A percentile compares a stretch with the other conserved stretches of the same genome.
phyloP scores from a whole-genome alignment of 2,113 vertebrate genomes.

The Carlito syrichta region DNA sequence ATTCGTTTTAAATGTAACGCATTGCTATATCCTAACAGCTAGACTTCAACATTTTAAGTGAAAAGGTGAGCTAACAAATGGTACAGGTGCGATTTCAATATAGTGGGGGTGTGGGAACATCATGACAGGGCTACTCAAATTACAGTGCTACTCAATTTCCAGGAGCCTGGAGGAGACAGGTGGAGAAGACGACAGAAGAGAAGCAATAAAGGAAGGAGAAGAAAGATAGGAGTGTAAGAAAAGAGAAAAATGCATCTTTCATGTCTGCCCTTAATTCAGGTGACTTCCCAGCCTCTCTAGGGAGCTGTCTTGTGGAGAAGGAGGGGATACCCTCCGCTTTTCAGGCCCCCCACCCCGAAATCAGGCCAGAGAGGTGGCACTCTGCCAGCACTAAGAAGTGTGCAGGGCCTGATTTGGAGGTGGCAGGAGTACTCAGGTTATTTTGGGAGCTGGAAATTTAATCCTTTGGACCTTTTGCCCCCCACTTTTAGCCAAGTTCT shows the following conservation, averaged over 20 bases:
- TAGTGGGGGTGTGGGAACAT: neutral
- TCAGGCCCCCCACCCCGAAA: neutral
- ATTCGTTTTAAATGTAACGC: slow-evolving; percentile 11
- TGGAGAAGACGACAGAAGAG: neutral
- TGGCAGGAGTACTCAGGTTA: slow-evolving; percentile 52
- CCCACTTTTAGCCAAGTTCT: slow-evolving; percentile 38
- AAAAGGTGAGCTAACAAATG: neutral
- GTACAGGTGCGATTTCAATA: neutral
- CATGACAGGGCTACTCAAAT: neutral
- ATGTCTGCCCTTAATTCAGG: neutral
- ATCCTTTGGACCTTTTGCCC: slow-evolving; percentile 36
- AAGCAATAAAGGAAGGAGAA: neutral
- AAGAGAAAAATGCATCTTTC: neutral
- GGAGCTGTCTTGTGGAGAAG: neutral
- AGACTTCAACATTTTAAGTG: neutral
- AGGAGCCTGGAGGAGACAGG: neutral
- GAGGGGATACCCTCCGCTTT: neutral
- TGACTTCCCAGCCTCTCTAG: neutral
- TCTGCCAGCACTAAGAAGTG: neutral
- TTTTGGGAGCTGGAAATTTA: slow-evolving; percentile 63
- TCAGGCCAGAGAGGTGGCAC: neutral
- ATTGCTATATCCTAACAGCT: neutral
- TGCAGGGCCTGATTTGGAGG: slow-evolving; percentile 54
- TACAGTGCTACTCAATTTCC: too few relatives aligned
- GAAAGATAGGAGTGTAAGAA: neutral